Percentiles rank a stretch among this genome's conserved stretches.
Conservation (phyloP, 2,888 invertebrate species). For the Melangyna quadrimaculata region DNA sequence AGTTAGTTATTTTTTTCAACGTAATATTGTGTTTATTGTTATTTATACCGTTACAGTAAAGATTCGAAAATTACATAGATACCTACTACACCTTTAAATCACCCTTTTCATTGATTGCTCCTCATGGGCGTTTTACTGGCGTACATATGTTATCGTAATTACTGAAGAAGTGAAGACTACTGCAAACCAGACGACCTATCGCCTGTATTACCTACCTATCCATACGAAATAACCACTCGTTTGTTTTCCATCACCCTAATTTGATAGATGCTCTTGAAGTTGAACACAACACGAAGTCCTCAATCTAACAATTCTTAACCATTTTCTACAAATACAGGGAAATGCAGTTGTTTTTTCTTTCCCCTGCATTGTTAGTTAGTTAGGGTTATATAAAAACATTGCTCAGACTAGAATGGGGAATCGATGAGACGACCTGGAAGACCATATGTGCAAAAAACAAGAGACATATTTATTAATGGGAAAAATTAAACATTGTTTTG, state of each 20-base stretch:
- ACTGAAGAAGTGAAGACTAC: not conserved
- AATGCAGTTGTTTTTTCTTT: not conserved
- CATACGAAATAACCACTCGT: not conserved
- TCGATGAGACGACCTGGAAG: not conserved
- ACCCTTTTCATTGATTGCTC: not conserved
- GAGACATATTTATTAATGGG: not conserved
- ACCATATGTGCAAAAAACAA: not conserved
- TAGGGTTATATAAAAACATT: not conserved
- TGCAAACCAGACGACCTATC: not conserved
- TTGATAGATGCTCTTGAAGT: not conserved
- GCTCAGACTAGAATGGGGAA: not conserved
- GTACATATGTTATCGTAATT: not conserved
- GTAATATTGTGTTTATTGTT: not conserved
- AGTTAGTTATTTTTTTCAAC: too few relatives aligned
- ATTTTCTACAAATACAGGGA: not conserved
- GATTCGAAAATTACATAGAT: not conserved
- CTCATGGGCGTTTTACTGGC: not conserved
- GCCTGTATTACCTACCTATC: not conserved
- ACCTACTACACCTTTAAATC: not conserved
- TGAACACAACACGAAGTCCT: not conserved
- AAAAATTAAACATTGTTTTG: not conserved
- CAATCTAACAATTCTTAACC: not conserved
- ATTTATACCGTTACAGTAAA: not conserved
- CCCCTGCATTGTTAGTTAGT: not conserved
- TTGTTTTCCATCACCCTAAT: not conserved